Base-by-base conservation (phyloP, 2,888 invertebrate species). In the Drosophila mulleri region DNA sequence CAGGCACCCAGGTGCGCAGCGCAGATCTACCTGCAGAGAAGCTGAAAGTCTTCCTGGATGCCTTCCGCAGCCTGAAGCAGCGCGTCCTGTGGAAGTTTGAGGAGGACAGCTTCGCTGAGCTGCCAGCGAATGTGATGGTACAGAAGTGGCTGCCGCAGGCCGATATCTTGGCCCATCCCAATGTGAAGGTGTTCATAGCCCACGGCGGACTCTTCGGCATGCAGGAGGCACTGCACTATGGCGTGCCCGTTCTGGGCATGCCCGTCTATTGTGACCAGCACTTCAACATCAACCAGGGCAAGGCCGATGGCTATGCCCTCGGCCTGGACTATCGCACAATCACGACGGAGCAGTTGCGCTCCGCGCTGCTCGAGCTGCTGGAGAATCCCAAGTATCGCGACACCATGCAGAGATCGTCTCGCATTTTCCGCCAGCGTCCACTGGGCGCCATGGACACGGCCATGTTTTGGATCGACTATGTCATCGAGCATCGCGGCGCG, bases 121-220 rank as follows among this genome's bases (percentile, higher is more conserved):
- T 92, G 60, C 91, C 93, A 0, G 70, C 70, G 6, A 93, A 93
- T 72, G 87, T 94, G 0, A 89, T 92, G 74, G 68, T 93, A 3
- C 86, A 89, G 26, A 92, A 92, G 50, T 94, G 94, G 94, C 80
- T 94, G 61, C 94, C 94, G 0, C 94, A 94, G 75, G 90, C 90
- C 44, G 94, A 93, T 74, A 91, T 94, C 26, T 65, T 91, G 80
- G 92, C 91, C 0, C 93, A 93, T 81, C 91, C 87, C 3, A 92
- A 93, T 67, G 80, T 93, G 0, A 92, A 90, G 68, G 78, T 93
- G 0, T 93, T 93, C 72, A 93, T 93, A 20, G 90, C 91, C 0
- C 93, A 93, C 53, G 93, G 93, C 18, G 91, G 91, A 0, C 76
- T 88, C 8, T 84, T 93, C 35, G 92, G 93, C 45, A 87, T 86